A percentile compares a stretch with the other conserved stretches of the same genome.
These are phyloP conservation scores for Glaucopsyche alexis DNA, from an alignment of 2,888 invertebrate genomes.

Conservation along the genomic window DNA sequence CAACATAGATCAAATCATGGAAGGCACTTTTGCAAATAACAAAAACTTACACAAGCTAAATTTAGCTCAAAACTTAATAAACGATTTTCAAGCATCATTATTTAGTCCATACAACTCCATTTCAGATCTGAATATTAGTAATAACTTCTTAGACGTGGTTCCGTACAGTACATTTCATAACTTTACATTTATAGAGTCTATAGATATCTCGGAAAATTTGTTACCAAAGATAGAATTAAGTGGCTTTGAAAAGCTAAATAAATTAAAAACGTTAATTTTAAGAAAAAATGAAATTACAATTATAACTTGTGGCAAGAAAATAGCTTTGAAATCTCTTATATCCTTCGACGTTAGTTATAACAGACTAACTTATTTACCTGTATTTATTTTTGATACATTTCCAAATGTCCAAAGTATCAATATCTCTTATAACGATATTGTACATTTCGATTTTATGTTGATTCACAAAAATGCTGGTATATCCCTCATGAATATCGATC, in stretches of 20 bases:
- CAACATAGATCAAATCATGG: conserved; percentile 83
- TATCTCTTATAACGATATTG: conserved; percentile 66
- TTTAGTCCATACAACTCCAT: conserved; percentile 85
- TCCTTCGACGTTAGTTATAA: conserved; percentile 68
- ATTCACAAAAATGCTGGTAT: conserved; percentile 54
- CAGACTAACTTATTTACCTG: conserved; percentile 59
- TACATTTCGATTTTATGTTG: conserved; percentile 63
- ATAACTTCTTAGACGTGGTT: conserved; percentile 86
- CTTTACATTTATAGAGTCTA: conserved; percentile 85
- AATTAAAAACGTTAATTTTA: conserved; percentile 63
- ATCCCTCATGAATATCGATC: conserved; percentile 65
- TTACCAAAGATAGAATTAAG: conserved; percentile 85
- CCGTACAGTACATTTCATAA: conserved; percentile 89
- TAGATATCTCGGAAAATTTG: conserved; percentile 85
- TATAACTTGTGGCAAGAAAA: conserved; percentile 60
- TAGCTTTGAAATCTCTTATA: conserved; percentile 59
- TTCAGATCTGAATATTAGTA: conserved; percentile 86
- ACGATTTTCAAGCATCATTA: conserved; percentile 82
- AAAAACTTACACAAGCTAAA: conserved; percentile 87
- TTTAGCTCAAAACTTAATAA: conserved; percentile 85
- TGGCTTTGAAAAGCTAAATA: conserved; percentile 63
- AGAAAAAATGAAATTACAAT: conserved; percentile 69
- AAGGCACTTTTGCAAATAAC: conserved; percentile 86
- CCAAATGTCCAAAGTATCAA: conserved; percentile 70
- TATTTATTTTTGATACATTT: conserved; percentile 63